Conservation (phyloP, 2,797 vertebrate genomes). For the Eulemur mongoz region DNA sequence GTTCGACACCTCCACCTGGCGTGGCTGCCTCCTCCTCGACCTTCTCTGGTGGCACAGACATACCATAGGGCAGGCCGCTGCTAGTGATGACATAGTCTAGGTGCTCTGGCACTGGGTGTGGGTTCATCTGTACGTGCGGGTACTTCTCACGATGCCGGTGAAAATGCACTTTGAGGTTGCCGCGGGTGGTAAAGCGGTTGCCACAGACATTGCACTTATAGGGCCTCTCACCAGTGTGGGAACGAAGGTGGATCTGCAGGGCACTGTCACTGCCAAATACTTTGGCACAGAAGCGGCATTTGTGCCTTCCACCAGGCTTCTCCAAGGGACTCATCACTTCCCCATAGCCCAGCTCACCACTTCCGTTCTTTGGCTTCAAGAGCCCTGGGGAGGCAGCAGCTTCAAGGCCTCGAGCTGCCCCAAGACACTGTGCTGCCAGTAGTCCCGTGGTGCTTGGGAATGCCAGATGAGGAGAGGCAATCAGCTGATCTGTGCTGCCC, state of each 20-base stretch:
- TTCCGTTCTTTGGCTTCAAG: slow-evolving; percentile 82
- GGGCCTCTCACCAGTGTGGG: slow-evolving; percentile 94
- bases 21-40: slow-evolving; percentile 78
- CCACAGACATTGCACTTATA: slow-evolving; percentile 95
- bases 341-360: slow-evolving; percentile 67
- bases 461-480: slow-evolving; percentile 77
- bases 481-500: slow-evolving; percentile 73
- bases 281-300: slow-evolving; percentile 93
- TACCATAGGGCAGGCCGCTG: slow-evolving; percentile 83
- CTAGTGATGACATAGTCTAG: slow-evolving; percentile 87
- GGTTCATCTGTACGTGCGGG: slow-evolving; percentile 93
- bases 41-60: slow-evolving; percentile 84
- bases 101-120: slow-evolving; percentile 91
- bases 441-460: slow-evolving; percentile 82
- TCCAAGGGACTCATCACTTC: slow-evolving; percentile 79
- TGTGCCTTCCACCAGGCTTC: slow-evolving; percentile 85
- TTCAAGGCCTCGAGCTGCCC: slow-evolving; percentile 77
- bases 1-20: slow-evolving; percentile 65
- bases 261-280: slow-evolving; percentile 94
- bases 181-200: slow-evolving; percentile 94
- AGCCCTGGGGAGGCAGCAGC: slow-evolving; percentile 80
- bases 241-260: slow-evolving; percentile 94
- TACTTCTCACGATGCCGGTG: slow-evolving; percentile 94
- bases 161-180: slow-evolving; percentile 96
- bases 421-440: slow-evolving; percentile 86